phyloP scores from a whole-genome alignment of 2,888 invertebrate species.

The Watsonalla cultraria region DNA sequence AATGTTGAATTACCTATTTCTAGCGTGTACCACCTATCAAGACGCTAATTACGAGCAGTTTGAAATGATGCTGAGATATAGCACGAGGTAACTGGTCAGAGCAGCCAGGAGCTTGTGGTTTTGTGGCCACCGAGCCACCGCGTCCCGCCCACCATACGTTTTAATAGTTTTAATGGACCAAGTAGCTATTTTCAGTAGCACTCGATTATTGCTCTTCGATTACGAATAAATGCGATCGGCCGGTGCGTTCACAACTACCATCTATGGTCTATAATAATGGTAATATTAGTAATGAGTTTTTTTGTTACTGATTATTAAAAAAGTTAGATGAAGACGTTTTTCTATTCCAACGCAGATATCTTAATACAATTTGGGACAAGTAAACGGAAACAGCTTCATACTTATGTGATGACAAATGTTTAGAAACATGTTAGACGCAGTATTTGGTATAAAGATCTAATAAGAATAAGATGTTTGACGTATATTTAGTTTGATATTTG shows the following conservation, averaged over 20 bases:
- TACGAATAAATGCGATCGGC: constrained; percentile 21
- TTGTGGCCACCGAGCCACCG: constrained; percentile 63
- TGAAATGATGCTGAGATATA: constrained; percentile 41
- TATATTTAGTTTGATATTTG: too few species aligned
- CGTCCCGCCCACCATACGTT: constrained; percentile 57
- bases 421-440: neutral
- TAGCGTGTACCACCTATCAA: constrained; percentile 4
- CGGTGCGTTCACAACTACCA: neutral
- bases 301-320: constrained; percentile 29
- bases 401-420: neutral
- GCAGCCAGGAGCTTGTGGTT: constrained; percentile 68
- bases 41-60: constrained; percentile 42
- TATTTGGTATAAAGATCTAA: too few species aligned
- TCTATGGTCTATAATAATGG: neutral
- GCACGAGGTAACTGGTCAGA: constrained; percentile 50
- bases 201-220: constrained; percentile 29
- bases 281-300: constrained; percentile 23
- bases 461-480: too few species aligned
- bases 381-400: neutral
- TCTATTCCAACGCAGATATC: constrained; percentile 16
- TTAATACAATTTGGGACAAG: constrained; percentile 23
- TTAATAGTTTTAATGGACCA: constrained; percentile 70
- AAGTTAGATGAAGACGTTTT: constrained; percentile 39
- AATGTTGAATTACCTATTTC: too few species aligned
- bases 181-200: constrained; percentile 41